Conservation (phyloP, 1,140 invertebrate genomes). For the Colletes latitarsis region DNA sequence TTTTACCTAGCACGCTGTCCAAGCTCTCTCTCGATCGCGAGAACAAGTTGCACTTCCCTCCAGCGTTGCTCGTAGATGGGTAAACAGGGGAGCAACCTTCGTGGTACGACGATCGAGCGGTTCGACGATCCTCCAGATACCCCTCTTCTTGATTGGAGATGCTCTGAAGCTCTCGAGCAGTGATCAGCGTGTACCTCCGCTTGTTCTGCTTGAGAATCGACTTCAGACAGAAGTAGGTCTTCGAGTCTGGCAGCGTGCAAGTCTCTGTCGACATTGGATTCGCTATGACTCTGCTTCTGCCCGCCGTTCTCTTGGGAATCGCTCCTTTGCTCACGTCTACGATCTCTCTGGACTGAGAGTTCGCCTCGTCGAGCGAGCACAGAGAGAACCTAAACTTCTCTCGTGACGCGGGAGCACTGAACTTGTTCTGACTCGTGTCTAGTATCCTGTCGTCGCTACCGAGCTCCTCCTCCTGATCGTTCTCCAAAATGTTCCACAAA, state of each 20-base stretch:
- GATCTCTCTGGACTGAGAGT: background rate
- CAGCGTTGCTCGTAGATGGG: background rate
- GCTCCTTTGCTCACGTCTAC: slow-evolving; percentile 58
- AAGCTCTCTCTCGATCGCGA: slow-evolving; percentile 52
- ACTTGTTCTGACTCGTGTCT: background rate
- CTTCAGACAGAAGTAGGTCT: slow-evolving; percentile 76
- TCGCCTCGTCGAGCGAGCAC: slow-evolving; percentile 42
- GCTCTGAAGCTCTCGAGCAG: slow-evolving; percentile 71
- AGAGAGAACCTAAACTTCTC: slow-evolving; percentile 5
- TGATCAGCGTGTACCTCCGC: slow-evolving; percentile 75
- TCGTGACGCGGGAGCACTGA: no score
- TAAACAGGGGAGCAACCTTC: background rate
- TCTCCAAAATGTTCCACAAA: slow-evolving; percentile 76
- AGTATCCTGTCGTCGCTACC: slow-evolving; percentile 17
- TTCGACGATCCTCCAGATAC: background rate
- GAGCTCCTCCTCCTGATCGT: slow-evolving; percentile 64
- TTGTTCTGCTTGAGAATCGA: slow-evolving; percentile 77
- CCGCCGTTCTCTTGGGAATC: slow-evolving; percentile 63
- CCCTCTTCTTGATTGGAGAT: slow-evolving; percentile 57
- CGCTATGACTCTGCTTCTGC: slow-evolving; percentile 63
- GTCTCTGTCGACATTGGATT: slow-evolving; percentile 70
- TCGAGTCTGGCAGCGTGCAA: slow-evolving; percentile 67
- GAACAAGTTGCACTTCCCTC: background rate
- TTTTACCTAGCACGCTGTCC: background rate
- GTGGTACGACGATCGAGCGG: slow-evolving; percentile 15